These are phyloP conservation scores for Dipodomys spectabilis DNA, from an alignment of 2,113 vertebrate genomes.

Conservation along the genomic window DNA sequence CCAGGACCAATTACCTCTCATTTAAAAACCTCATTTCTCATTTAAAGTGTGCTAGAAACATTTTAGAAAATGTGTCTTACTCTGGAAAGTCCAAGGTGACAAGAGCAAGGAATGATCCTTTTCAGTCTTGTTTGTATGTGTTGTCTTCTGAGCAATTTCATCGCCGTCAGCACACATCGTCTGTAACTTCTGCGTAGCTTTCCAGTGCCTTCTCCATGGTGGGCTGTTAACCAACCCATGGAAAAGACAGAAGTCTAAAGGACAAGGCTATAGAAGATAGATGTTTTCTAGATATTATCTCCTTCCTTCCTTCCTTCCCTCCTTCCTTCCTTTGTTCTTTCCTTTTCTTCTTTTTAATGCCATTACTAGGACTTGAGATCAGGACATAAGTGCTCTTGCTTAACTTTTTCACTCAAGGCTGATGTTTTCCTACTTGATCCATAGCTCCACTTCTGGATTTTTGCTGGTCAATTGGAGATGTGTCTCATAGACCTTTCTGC, in stretches of 20 bases:
- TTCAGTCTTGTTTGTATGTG: neutral
- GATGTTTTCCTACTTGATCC: too few species aligned
- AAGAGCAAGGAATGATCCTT: neutral
- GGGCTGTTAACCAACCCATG: neutral
- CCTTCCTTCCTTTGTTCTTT: too few species aligned
- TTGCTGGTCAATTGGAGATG: too few species aligned
- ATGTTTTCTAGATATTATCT: neutral
- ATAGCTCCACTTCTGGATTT: too few species aligned
- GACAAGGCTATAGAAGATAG: neutral
- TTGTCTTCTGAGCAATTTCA: neutral
- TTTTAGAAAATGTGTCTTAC: constrained; percentile 25
- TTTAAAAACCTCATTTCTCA: neutral
- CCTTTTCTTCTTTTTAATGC: too few species aligned
- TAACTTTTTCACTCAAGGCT: too few species aligned
- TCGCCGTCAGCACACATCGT: neutral
- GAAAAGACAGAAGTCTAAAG: neutral
- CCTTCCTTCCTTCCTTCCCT: too few species aligned
- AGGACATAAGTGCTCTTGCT: too few species aligned
- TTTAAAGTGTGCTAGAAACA: neutral
- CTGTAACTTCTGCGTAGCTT: neutral
- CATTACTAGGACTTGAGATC: too few species aligned
- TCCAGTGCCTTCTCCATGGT: neutral
- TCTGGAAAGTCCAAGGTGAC: neutral
- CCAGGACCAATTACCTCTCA: neutral
- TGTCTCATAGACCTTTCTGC: too few species aligned